Conservation (phyloP, 2,113 vertebrate species). For the Edolisoma coerulescens region DNA sequence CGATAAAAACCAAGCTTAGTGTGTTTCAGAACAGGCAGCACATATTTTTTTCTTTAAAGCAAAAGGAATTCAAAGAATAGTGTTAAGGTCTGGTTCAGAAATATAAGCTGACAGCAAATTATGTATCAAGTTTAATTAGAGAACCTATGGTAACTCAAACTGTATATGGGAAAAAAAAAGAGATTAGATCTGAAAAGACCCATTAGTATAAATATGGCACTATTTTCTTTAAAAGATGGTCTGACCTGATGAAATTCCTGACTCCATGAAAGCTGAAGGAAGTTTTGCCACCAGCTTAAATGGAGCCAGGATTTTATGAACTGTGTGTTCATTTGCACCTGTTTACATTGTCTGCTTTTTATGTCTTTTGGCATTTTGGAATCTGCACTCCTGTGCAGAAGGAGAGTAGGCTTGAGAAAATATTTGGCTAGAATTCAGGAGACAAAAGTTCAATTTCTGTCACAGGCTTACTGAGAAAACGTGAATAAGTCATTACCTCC, state of each 20-base stretch:
- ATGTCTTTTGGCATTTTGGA: not conserved
- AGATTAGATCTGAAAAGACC: not conserved
- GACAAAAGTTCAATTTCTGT: conserved; percentile 16
- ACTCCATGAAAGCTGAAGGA: not conserved
- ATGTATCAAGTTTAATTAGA: not conserved
- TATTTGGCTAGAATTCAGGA: conserved; percentile 22
- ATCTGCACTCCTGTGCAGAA: conserved; percentile 20
- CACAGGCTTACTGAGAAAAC: conserved; percentile 18
- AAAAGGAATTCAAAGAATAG: not conserved
- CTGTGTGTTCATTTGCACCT: not conserved
- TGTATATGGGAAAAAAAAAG: not conserved
- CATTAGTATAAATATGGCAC: not conserved
- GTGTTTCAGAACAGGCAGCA: not conserved
- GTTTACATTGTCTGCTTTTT: not conserved
- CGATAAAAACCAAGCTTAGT: not conserved
- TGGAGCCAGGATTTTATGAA: not conserved
- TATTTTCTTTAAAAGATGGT: not conserved
- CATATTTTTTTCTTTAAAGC: not conserved
- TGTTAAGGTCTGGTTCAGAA: not conserved
- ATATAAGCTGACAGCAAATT: not conserved
- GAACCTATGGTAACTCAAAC: not conserved
- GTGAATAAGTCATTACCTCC: not conserved
- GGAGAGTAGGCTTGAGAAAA: conserved; percentile 38
- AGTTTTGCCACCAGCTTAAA: not conserved
- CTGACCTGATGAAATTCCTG: not conserved